Conservation (phyloP, 2,888 invertebrate genomes). For the Apamea crenata region DNA sequence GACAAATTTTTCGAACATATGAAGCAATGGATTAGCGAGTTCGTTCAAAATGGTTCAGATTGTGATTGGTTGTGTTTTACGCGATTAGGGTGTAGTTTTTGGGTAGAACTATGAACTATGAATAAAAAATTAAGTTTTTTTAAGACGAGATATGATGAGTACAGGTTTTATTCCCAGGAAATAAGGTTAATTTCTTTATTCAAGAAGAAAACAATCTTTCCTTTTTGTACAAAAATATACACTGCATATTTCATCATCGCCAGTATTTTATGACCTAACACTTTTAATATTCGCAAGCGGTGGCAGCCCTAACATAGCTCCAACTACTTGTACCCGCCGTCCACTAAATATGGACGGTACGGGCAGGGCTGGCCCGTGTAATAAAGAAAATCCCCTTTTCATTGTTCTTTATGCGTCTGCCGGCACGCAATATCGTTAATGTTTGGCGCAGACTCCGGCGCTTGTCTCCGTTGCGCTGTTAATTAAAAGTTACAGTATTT, state of each 20-base stretch:
- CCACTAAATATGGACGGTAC: conserved; percentile 63
- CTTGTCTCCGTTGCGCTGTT: conserved; percentile 59
- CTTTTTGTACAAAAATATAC: neutral
- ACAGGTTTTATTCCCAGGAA: neutral
- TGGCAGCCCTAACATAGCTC: conserved; percentile 42
- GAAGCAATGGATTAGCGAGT: no score
- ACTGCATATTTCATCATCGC: conserved; percentile 18
- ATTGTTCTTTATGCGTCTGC: conserved; percentile 85
- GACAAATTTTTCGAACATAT: no score
- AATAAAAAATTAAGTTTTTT: no score
- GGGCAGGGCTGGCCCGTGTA: conserved; percentile 64
- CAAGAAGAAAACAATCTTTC: neutral
- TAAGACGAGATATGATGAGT: neutral
- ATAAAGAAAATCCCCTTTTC: conserved; percentile 83
- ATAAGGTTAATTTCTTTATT: neutral
- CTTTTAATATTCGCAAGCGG: conserved; percentile 43
- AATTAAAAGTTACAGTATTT: conserved; percentile 61
- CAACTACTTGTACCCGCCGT: conserved; percentile 47
- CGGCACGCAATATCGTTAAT: conserved; percentile 80
- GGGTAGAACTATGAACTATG: neutral
- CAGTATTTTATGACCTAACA: conserved; percentile 22
- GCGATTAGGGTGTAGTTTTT: neutral
- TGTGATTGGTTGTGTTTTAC: no score
- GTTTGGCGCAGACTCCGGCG: conserved; percentile 58
- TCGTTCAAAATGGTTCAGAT: no score